phyloP scores from a whole-genome alignment of 2,113 vertebrate species.

The Theristicus caerulescens region DNA sequence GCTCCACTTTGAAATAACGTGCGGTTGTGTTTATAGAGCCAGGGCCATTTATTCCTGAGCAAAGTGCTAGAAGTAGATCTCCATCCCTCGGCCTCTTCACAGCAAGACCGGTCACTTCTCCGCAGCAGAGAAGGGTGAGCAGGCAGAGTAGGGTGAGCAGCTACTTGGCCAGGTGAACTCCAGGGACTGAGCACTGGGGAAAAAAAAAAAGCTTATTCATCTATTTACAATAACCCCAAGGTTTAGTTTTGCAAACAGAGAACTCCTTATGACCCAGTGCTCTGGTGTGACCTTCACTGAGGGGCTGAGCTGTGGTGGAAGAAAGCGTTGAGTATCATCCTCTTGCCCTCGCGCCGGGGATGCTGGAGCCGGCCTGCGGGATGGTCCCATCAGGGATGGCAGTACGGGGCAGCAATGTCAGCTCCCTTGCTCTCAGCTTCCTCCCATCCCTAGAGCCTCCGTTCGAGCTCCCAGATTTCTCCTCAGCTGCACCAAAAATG shows the following conservation, averaged over 20 bases:
- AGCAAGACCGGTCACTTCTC: background rate
- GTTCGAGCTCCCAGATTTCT: background rate
- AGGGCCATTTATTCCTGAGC: background rate
- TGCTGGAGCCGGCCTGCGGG: background rate
- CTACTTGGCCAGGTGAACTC: background rate
- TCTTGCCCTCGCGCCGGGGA: fast-evolving
- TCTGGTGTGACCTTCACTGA: background rate
- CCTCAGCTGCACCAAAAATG: background rate
- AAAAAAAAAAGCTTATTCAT: background rate
- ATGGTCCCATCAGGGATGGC: background rate
- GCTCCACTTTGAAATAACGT: background rate
- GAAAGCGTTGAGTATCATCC: fast-evolving
- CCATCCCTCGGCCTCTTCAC: background rate
- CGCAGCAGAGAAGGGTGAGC: background rate
- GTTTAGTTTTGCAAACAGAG: background rate
- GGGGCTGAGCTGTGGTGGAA: background rate
- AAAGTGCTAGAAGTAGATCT: background rate
- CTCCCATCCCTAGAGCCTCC: background rate
- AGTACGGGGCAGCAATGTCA: background rate
- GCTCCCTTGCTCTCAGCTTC: background rate
- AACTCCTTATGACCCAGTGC: background rate
- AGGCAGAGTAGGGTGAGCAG: fast-evolving
- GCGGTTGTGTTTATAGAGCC: background rate
- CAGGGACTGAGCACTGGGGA: background rate
- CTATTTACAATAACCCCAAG: background rate